A percentile compares a stretch with the other conserved stretches of the same genome.
These are phyloP conservation scores for Leuciscus idus DNA, from an alignment of 2,113 vertebrate species.

Conservation along the genomic window DNA sequence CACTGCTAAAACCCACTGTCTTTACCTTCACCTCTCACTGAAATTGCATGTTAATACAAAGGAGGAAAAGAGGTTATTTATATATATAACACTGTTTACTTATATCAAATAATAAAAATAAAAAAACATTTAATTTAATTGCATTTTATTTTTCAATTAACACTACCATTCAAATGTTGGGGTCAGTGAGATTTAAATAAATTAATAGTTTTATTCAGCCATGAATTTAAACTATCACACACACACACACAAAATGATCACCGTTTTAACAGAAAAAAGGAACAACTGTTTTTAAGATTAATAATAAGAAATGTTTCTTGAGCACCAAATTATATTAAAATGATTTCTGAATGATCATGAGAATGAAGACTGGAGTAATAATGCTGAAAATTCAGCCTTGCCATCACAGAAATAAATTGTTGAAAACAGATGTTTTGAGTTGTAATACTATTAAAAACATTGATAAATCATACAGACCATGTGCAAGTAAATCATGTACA, in stretches of 20 bases:
- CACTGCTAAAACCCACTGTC: background rate
- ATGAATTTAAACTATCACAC: too few species aligned
- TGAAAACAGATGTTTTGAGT: too few species aligned
- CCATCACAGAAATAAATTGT: background rate
- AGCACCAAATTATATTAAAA: background rate
- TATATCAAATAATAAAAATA: too few species aligned
- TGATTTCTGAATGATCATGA: background rate
- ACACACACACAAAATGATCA: background rate
- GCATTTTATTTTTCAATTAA: too few species aligned
- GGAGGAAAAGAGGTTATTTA: too few species aligned
- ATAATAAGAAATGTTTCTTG: background rate
- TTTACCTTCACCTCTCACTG: conserved; percentile 29
- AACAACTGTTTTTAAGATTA: background rate
- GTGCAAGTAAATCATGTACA: background rate
- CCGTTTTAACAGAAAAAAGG: background rate
- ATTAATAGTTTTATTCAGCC: too few species aligned
- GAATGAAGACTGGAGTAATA: background rate
- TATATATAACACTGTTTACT: too few species aligned
- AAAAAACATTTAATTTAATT: too few species aligned
- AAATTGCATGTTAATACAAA: conserved; percentile 4
- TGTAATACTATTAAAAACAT: background rate
- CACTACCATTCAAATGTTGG: too few species aligned
- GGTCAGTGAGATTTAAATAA: too few species aligned
- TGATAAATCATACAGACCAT: background rate
- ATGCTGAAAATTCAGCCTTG: background rate